phyloP scores from a whole-genome alignment of 2,888 invertebrate species.

The Globia sparganii region DNA sequence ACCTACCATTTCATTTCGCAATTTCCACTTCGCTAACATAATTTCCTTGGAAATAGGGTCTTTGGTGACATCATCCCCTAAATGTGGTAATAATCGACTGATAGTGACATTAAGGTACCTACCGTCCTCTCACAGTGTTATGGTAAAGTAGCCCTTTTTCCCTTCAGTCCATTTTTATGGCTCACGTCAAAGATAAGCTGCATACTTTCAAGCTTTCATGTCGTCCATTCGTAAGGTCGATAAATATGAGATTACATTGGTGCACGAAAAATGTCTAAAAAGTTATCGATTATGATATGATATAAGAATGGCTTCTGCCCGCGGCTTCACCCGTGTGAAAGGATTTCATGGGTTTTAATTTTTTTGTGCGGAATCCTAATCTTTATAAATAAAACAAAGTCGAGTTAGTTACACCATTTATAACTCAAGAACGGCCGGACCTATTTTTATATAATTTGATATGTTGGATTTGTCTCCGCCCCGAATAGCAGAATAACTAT shows the following conservation, averaged over 20 bases:
- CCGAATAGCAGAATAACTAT: too few species aligned
- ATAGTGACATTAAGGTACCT: conserved; percentile 63
- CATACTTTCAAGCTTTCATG: conserved; percentile 46
- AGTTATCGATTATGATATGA: neutral
- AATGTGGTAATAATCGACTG: conserved; percentile 58
- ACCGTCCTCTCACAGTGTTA: conserved; percentile 45
- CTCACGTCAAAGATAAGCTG: conserved; percentile 64
- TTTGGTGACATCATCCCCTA: conserved; percentile 31
- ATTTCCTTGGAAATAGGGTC: conserved; percentile 51
- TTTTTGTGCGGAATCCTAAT: too few species aligned
- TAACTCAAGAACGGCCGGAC: too few species aligned
- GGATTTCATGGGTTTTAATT: too few species aligned
- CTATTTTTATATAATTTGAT: too few species aligned
- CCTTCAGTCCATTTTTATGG: conserved; percentile 64
- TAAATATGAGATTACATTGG: conserved; percentile 45
- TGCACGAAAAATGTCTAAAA: conserved; percentile 25
- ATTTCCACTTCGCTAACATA: conserved; percentile 48
- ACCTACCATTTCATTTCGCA: conserved; percentile 26
- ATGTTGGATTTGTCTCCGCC: too few species aligned
- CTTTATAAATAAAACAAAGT: too few species aligned
- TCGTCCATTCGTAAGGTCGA: conserved; percentile 40
- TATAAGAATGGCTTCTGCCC: neutral
- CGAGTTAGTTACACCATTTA: too few species aligned
- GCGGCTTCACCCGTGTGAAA: neutral
- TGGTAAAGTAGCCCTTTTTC: conserved; percentile 58